Conservation (phyloP, 37 sponge, comb jelly and placozoan species). For the Cladorhizidae sp. region DNA sequence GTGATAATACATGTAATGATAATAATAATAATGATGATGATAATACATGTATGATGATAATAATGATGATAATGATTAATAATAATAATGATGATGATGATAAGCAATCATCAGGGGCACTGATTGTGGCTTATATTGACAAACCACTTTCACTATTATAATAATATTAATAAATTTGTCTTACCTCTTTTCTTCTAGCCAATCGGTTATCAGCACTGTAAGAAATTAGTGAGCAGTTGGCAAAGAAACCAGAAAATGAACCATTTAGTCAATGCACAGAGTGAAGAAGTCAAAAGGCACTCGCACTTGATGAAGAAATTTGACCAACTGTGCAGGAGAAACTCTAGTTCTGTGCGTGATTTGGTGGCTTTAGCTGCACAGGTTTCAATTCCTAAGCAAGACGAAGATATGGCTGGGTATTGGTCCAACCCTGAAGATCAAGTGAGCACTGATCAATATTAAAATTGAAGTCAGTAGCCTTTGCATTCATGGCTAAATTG, state of each 20-base stretch:
- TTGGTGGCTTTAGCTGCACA: conserved; percentile 58
- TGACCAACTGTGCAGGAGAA: not conserved
- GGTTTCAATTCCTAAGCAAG: conserved; percentile 15
- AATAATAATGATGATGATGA: too few species aligned
- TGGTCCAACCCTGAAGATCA: conserved; percentile 70
- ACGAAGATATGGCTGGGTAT: conserved; percentile 22
- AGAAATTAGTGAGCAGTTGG: conserved; percentile 70
- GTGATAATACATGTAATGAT: too few species aligned
- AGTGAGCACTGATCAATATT: not conserved
- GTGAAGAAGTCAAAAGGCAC: conserved; percentile 1
- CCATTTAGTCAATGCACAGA: conserved; percentile 30
- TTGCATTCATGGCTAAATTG: not conserved
- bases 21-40: too few species aligned
- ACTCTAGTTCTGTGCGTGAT: conserved; percentile 41
- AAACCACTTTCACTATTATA: too few species aligned
- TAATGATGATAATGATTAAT: too few species aligned
- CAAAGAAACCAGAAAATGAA: conserved; percentile 39
- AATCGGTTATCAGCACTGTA: conserved; percentile 66
- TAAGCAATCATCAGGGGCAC: too few species aligned
- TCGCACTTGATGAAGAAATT: conserved; percentile 23
- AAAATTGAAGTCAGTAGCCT: not conserved
- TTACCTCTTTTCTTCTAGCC: conserved; percentile 24
- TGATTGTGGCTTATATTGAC: too few species aligned
- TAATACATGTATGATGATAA: too few species aligned
- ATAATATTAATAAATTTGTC: too few species aligned